Conservation (phyloP, 2,888 invertebrate species). For the Taphrorychus bicolor region DNA sequence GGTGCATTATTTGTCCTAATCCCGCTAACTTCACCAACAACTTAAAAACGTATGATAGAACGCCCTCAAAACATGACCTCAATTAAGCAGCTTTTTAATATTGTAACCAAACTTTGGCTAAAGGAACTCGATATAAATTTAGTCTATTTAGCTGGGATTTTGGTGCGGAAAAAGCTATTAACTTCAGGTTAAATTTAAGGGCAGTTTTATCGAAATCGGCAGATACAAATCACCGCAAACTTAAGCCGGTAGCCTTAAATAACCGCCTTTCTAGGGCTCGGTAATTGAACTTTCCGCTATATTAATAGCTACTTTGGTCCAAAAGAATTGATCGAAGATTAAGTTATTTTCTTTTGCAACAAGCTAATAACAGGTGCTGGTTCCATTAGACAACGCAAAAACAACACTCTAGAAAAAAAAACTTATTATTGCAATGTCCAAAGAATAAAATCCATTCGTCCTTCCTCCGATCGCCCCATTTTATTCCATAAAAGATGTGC, state of each 20-base stretch:
- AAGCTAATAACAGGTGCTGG: background rate
- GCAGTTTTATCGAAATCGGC: background rate
- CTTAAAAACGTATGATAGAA: too few relatives aligned
- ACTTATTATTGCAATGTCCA: background rate
- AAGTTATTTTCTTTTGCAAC: background rate
- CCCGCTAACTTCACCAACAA: too few relatives aligned
- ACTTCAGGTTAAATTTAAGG: background rate
- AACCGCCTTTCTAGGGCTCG: background rate
- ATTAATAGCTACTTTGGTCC: background rate
- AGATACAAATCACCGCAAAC: background rate
- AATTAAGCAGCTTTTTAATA: too few relatives aligned
- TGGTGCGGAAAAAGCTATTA: background rate
- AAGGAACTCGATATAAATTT: background rate
- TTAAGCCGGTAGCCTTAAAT: background rate
- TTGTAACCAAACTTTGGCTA: background rate
- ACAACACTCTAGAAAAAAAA: background rate
- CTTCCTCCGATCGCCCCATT: background rate
- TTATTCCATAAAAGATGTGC: slow-evolving; percentile 19
- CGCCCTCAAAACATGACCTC: too few relatives aligned
- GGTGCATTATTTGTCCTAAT: too few relatives aligned
- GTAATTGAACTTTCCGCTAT: background rate
- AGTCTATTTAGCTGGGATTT: background rate
- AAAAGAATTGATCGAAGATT: background rate
- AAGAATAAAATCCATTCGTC: background rate
- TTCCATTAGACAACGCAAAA: background rate